phyloP scores from a whole-genome alignment of 2,113 vertebrate genomes.

The Malurus alboscapulatus region DNA sequence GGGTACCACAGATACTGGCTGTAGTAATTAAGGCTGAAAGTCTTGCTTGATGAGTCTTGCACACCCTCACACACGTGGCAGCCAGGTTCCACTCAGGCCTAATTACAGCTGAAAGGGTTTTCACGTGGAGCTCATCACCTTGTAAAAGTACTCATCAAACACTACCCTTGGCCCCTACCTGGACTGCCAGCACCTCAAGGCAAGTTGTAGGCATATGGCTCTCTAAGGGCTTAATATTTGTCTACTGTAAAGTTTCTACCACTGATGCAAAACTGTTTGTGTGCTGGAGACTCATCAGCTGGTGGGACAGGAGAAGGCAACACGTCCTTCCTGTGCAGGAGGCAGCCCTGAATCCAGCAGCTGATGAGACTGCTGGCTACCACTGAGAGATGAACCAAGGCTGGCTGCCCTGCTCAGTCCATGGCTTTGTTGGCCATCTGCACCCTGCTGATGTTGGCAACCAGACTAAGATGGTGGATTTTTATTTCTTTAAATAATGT shows the following conservation, averaged over 20 bases:
- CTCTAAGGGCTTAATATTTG: background rate
- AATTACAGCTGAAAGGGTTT: background rate
- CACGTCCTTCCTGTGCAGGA: background rate
- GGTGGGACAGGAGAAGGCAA: background rate
- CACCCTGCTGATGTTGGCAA: background rate
- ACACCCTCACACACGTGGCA: background rate
- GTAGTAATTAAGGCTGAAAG: conserved; percentile 31
- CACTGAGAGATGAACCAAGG: accelerated
- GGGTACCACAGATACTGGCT: background rate
- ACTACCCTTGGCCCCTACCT: background rate
- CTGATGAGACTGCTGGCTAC: accelerated
- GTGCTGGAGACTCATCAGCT: background rate
- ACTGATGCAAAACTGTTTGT: background rate
- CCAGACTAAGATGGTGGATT: background rate
- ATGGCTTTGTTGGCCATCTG: background rate
- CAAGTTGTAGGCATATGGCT: background rate
- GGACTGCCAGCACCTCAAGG: background rate
- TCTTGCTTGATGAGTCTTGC: background rate
- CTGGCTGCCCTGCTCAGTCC: background rate
- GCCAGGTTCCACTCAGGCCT: background rate
- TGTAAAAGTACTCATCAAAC: background rate
- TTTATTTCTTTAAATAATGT: background rate
- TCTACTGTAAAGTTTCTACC: background rate
- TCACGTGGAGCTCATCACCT: background rate
- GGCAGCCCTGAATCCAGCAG: background rate